These are phyloP conservation scores for Anser brachyrhynchus DNA, from an alignment of 2,113 vertebrate species.

Conservation along the genomic window DNA sequence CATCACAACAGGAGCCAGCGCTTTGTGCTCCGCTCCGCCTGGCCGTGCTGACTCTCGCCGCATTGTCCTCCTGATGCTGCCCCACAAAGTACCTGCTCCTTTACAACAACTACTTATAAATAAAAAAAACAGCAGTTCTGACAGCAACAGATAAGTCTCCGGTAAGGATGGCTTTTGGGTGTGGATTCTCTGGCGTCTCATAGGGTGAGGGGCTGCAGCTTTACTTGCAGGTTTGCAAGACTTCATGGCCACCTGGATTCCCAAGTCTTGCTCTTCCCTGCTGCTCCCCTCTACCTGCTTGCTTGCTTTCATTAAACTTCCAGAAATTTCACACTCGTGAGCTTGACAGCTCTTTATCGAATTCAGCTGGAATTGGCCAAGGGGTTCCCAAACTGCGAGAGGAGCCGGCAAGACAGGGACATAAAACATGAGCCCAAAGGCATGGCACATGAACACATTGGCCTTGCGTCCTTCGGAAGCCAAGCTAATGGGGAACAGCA, in stretches of 20 bases:
- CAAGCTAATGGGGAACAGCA: background rate
- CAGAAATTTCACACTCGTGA: background rate
- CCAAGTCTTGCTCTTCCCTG: background rate
- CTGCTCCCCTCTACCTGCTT: background rate
- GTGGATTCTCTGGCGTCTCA: background rate
- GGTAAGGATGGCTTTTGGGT: background rate
- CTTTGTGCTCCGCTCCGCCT: slow-evolving; percentile 11
- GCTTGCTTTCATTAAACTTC: background rate
- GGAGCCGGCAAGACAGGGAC: background rate
- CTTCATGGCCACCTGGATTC: background rate
- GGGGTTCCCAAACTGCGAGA: background rate
- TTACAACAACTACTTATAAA: background rate
- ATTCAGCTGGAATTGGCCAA: background rate
- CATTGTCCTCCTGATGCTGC: background rate
- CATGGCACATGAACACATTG: fast-evolving
- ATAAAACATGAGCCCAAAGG: background rate
- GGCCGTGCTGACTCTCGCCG: background rate
- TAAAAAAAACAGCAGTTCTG: background rate
- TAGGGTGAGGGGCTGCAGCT: background rate
- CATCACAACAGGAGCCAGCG: background rate
- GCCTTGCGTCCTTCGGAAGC: background rate
- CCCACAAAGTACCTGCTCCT: background rate
- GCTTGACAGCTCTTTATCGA: background rate
- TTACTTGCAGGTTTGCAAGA: background rate
- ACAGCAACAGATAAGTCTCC: background rate